Conservation (phyloP, 2,888 invertebrate species). For the Acrobasis suavella region DNA sequence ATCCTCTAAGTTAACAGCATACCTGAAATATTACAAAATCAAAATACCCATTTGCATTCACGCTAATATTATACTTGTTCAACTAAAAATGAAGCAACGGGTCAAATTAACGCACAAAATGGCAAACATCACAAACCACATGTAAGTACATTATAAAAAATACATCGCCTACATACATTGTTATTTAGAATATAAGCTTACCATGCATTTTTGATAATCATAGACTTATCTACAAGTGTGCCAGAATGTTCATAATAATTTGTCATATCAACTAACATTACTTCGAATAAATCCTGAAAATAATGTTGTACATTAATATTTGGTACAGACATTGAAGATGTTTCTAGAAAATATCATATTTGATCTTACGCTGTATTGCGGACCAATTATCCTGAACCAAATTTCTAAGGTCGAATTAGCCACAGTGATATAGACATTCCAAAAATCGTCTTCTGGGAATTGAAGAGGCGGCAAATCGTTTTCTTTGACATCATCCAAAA, state of each 20-base stretch:
- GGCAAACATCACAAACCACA: too few species aligned
- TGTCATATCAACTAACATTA: slow-evolving; percentile 65
- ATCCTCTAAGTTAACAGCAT: slow-evolving; percentile 69
- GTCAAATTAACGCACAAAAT: too few species aligned
- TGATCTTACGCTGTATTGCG: slow-evolving; percentile 82
- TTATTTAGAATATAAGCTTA: slow-evolving; percentile 41
- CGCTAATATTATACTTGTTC: too few species aligned
- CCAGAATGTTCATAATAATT: slow-evolving; percentile 66
- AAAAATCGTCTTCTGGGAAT: slow-evolving; percentile 74
- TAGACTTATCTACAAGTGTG: slow-evolving; percentile 67
- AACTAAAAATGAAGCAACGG: too few species aligned
- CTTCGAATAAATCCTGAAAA: slow-evolving; percentile 20
- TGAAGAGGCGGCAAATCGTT: slow-evolving; percentile 69
- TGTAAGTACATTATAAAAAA: too few species aligned
- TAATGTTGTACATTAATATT: not conserved
- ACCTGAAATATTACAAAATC: slow-evolving; percentile 47
- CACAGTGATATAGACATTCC: slow-evolving; percentile 84
- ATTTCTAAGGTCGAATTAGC: slow-evolving; percentile 84
- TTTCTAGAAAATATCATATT: not conserved
- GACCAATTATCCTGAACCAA: slow-evolving; percentile 86
- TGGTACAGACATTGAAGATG: too few species aligned
- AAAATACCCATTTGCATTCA: not conserved
- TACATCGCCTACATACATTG: too few species aligned
- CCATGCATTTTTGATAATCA: slow-evolving; percentile 73
- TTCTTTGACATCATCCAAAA: slow-evolving; percentile 57